These are phyloP conservation scores for Agonopterix alstromeriana DNA, from an alignment of 2,888 invertebrate species.

Conservation along the genomic window DNA sequence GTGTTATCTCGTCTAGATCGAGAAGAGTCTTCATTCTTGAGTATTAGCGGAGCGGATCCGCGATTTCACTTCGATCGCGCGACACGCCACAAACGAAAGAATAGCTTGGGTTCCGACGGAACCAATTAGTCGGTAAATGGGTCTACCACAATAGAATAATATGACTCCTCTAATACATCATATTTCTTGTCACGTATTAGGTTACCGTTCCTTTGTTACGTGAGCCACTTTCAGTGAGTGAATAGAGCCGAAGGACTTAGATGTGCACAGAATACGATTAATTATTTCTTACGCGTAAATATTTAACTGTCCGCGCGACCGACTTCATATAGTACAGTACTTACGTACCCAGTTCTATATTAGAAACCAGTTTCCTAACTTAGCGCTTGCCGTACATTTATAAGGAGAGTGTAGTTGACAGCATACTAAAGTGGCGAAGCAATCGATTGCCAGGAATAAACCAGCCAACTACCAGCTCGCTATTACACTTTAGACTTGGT, in stretches of 20 bases:
- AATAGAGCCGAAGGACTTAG: constrained; percentile 53
- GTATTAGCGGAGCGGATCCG: constrained; percentile 29
- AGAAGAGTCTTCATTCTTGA: constrained; percentile 4
- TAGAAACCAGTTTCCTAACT: neutral
- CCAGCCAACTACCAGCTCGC: neutral
- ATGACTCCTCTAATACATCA: constrained; percentile 57
- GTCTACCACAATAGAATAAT: constrained; percentile 54
- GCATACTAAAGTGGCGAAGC: constrained; percentile 1
- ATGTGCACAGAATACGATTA: constrained; percentile 70
- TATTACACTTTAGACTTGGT: too few relatives aligned
- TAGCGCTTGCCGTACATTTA: constrained; percentile 2
- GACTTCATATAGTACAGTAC: neutral
- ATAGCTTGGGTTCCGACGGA: constrained; percentile 39
- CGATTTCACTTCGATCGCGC: constrained; percentile 42
- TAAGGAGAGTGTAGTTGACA: neutral
- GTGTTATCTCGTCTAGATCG: constrained; percentile 1
- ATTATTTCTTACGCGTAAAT: constrained; percentile 56
- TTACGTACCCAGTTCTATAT: constrained; percentile 1
- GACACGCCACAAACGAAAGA: constrained; percentile 36
- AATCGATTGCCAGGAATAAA: constrained; percentile 5
- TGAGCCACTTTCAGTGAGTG: constrained; percentile 71
- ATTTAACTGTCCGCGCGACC: constrained; percentile 15
- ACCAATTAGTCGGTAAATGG: constrained; percentile 63
- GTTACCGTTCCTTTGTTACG: constrained; percentile 74
- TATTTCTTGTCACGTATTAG: constrained; percentile 70